Evolutionary conservation across 1,140 invertebrate genomes (phyloP).

Genomic region (Formica exsecta): DNA sequence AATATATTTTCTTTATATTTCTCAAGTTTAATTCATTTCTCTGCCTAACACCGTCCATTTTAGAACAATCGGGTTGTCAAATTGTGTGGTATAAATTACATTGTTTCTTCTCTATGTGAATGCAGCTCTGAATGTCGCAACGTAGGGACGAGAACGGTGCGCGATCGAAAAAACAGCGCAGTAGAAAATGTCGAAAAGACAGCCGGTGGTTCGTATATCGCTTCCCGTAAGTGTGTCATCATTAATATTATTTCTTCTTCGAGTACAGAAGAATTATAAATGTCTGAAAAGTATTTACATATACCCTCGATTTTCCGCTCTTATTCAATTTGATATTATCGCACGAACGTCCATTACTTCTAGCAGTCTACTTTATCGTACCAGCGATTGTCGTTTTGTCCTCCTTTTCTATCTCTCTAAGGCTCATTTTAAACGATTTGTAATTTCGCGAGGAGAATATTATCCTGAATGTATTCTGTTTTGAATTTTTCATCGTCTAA

Average conservation of each 20-base stretch:
- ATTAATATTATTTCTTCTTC: conserved; percentile 33
- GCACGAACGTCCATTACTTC: conserved; percentile 30
- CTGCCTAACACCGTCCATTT: conserved; percentile 39
- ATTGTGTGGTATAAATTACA: conserved; percentile 37
- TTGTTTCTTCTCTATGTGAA: conserved; percentile 81
- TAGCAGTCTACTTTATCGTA: conserved; percentile 13
- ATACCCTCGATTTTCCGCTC: conserved; percentile 6
- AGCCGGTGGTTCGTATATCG: conserved; percentile 85
- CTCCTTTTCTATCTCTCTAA: not conserved
- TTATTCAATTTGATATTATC: conserved; percentile 16
- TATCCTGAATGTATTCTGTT: not conserved
- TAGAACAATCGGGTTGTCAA: not conserved
- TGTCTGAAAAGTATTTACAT: conserved; percentile 16
- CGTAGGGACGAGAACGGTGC: conserved; percentile 81
- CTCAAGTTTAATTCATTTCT: conserved; percentile 4
- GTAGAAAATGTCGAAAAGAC: conserved; percentile 86
- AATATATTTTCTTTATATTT: conserved; percentile 16
- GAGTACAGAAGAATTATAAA: conserved; percentile 23
- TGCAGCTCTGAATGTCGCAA: conserved; percentile 86
- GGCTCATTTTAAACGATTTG: not conserved
- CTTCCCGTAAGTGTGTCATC: conserved; percentile 75
- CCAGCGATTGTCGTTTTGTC: conserved; percentile 11
- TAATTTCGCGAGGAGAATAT: not conserved
- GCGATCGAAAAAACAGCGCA: conserved; percentile 73
- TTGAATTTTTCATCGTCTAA: conserved; percentile 1